A percentile compares a stretch with the other conserved stretches of the same genome.
Evolutionary conservation across 1,140 invertebrate genomes (phyloP).

Genomic region (Drosophila novamexicana): DNA sequence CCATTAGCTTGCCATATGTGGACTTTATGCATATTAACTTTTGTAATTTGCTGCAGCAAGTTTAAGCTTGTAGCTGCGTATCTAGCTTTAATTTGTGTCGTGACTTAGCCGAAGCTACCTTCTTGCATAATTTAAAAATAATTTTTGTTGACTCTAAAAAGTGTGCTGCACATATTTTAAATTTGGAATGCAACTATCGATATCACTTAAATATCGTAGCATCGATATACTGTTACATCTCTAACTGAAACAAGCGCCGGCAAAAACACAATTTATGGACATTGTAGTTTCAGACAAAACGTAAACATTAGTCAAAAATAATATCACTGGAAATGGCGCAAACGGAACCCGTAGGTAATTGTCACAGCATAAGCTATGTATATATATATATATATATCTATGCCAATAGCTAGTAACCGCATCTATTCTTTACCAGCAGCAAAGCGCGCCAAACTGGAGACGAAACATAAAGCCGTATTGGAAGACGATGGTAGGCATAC

Average conservation of each 20-base stretch:
- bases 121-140: neutral
- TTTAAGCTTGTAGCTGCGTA: too few relatives aligned
- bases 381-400: too few relatives aligned
- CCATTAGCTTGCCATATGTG: too few relatives aligned
- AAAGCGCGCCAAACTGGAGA: conserved; percentile 60
- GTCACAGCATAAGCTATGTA: too few relatives aligned
- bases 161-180: neutral
- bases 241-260: conserved; percentile 25
- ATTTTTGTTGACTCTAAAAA: neutral
- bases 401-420: neutral
- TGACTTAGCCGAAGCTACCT: neutral
- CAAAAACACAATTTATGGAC: conserved; percentile 31
- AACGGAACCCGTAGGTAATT: conserved; percentile 45
- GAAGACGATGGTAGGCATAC: conserved; percentile 63
- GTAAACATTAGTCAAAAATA: conserved; percentile 21
- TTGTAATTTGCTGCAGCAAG: too few relatives aligned
- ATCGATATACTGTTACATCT: conserved; percentile 12
- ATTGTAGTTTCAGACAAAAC: conserved; percentile 13
- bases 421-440: conserved; percentile 11
- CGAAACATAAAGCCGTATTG: conserved; percentile 39
- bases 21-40: too few relatives aligned
- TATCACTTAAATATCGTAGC: neutral
- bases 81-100: too few relatives aligned
- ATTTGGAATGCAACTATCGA: neutral
- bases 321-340: conserved; percentile 47